Evolutionary conservation across 2,888 invertebrate species (phyloP).

Genomic region (Coelinius sp.): DNA sequence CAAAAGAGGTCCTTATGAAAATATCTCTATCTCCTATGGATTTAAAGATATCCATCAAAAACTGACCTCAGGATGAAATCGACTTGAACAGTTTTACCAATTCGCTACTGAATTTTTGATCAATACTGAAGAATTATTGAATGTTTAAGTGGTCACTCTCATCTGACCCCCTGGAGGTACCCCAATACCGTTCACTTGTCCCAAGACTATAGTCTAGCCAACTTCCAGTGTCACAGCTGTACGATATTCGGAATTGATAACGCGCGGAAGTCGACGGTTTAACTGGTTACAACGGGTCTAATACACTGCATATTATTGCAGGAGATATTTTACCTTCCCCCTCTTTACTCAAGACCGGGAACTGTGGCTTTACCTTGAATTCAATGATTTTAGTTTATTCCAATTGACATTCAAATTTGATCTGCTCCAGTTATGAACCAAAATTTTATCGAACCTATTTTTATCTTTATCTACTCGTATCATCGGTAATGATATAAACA

Average conservation of each 20-base stretch:
- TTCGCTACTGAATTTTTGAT: too few relatives aligned
- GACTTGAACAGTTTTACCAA: too few relatives aligned
- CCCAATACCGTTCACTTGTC: background rate
- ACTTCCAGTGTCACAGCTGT: background rate
- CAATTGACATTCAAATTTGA: background rate
- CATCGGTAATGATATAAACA: too few relatives aligned
- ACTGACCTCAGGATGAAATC: background rate
- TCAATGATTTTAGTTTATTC: too few relatives aligned
- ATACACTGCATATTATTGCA: too few relatives aligned
- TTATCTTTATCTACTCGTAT: too few relatives aligned
- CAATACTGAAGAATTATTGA: too few relatives aligned
- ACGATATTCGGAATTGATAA: background rate
- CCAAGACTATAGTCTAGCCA: background rate
- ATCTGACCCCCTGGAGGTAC: background rate
- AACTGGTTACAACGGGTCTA: background rate
- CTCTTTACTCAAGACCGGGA: background rate
- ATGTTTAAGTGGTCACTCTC: too few relatives aligned
- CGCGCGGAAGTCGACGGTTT: conserved; percentile 1
- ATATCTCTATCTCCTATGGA: too few relatives aligned
- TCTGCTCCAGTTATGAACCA: background rate
- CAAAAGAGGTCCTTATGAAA: too few relatives aligned
- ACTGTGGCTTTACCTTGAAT: background rate
- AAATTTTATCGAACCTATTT: too few relatives aligned
- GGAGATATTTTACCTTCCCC: background rate
- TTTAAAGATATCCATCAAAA: too few relatives aligned